These are phyloP conservation scores for Ectropis crepuscularia DNA, from an alignment of 2,888 invertebrate species.

Conservation along the genomic window DNA sequence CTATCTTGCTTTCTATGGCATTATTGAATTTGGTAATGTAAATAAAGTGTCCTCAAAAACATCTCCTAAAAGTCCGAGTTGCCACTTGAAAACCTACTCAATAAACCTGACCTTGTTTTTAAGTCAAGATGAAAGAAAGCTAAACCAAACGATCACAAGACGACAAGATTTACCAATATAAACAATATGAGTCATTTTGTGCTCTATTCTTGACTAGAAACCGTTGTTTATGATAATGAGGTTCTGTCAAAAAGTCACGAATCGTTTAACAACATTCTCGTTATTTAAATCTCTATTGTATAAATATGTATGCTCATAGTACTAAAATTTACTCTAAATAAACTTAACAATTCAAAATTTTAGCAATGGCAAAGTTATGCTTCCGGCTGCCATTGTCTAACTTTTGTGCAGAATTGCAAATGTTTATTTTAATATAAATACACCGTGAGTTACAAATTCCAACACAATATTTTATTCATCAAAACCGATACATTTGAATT, in stretches of 20 bases:
- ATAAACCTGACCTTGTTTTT: constrained; percentile 15
- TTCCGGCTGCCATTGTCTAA: no score
- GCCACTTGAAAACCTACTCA: constrained; percentile 5
- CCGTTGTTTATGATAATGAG: constrained; percentile 37
- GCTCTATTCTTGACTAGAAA: constrained; percentile 24
- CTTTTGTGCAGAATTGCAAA: no score
- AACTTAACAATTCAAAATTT: no score
- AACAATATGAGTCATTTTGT: constrained; percentile 16
- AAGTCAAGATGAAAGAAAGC: constrained; percentile 7
- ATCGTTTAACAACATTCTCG: constrained; percentile 3
- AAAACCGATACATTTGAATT: no score
- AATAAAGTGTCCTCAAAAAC: no score
- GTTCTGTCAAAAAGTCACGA: constrained; percentile 19
- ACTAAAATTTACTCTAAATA: neutral
- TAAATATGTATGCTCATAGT: neutral
- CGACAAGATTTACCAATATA: constrained; percentile 1
- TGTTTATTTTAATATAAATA: no score
- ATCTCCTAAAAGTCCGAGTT: no score
- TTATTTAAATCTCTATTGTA: neutral
- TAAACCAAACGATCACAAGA: constrained; percentile 15
- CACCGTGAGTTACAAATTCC: no score
- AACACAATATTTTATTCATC: no score
- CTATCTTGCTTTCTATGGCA: no score
- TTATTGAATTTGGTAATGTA: no score
- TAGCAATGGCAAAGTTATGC: no score